Conservation (phyloP, 2,797 vertebrate species). For the Microctenopoma stevenorrisi region DNA sequence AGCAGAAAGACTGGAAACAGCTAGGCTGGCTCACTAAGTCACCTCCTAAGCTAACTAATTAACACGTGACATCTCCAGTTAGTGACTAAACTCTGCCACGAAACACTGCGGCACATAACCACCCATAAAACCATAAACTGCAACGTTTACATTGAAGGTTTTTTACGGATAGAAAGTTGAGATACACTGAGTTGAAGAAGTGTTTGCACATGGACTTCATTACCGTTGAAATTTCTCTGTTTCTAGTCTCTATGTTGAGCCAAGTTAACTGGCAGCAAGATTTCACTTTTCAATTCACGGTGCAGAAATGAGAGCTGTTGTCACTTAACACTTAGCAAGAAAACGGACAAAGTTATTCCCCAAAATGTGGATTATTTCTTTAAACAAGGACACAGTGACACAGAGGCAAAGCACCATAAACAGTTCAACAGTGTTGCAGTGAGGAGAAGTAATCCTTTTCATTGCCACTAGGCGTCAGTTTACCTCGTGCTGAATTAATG, state of each 20-base stretch:
- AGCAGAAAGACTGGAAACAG: slow-evolving; percentile 21
- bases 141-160: not conserved
- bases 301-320: not conserved
- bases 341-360: not conserved
- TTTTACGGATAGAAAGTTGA: not conserved
- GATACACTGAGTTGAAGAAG: not conserved
- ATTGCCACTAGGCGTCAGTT: slow-evolving; percentile 22
- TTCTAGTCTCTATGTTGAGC: slow-evolving; percentile 18
- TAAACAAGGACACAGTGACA: slow-evolving; percentile 36
- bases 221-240: not conserved
- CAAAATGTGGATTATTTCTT: slow-evolving; percentile 16
- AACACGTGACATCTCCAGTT: too few relatives aligned
- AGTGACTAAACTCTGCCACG: too few relatives aligned
- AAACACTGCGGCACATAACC: too few relatives aligned
- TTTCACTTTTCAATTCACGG: slow-evolving; percentile 16
- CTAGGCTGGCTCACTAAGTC: too few relatives aligned
- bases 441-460: slow-evolving; percentile 18
- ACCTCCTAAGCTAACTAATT: too few relatives aligned
- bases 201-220: not conserved
- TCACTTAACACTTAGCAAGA: slow-evolving; percentile 1
- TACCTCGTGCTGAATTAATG: not conserved
- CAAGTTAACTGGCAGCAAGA: not conserved
- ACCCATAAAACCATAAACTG: too few relatives aligned
- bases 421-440: slow-evolving; percentile 18
- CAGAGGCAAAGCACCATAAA: slow-evolving; percentile 45